Evolutionary conservation across 2,113 vertebrate species (phyloP), one percentile per base, ranked within the genome.

Genomic region (Amphilophus citrinellus): DNA sequence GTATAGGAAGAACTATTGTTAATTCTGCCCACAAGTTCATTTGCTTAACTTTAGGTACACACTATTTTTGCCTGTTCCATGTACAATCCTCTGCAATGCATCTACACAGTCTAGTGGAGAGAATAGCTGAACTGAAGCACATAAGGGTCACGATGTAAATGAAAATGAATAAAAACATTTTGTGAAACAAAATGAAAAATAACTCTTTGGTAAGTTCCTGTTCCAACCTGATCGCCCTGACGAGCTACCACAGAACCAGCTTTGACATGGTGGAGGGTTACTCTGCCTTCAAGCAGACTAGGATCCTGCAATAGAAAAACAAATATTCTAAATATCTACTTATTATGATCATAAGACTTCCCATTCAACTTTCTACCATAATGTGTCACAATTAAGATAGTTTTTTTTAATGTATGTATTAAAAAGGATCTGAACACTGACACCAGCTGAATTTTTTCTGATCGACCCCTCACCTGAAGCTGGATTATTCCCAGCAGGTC

Each of bases 161-260:
- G 17, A 22, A 73, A 17, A 53, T 30, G 30, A n/a, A 32, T 7
- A 4, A 62, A 37, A n/a, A 57, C 14, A 27, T 11, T 59, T n/a
- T 20, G 17, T 39, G 10, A 79, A 61, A 76, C 1, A 84, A 15
- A 84, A 42, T 56, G 2, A 10, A 75, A 50, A 35, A 13, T 13
- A 61, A 78, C 10, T 13, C 39, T 10, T 27, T 53, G 47, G 8
- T 6, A 59, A 44, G 30, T 32, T 35, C 30, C 42, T 61, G 7
- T 32, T 77, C 96, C 95, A 53, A 99, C 98, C 98, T 99, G 98
- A 85, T 99, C 98, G 32, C 98, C 98, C 76, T 99, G 98, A 63
- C 95, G 96, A 0, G 97, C 97, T 27, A 99, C 96, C 83, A 98
- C 94, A 0, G 97, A 97, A 65, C 98, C 98, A 15, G 97, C 97